Evolutionary conservation across 2,113 vertebrate species (phyloP), one percentile per base, ranked within the genome.

Genomic region (Strix aluco): DNA sequence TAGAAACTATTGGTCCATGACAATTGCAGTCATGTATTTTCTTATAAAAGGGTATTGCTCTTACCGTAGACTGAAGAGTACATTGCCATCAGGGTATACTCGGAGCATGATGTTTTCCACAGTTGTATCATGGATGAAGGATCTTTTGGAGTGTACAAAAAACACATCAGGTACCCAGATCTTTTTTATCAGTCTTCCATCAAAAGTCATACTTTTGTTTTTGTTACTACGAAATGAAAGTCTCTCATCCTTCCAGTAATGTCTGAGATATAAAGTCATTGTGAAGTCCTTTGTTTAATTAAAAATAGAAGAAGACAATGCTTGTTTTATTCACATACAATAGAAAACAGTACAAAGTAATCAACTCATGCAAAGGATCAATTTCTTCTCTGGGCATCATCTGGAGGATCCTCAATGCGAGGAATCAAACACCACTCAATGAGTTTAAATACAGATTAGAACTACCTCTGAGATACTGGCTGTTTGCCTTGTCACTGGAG

Each of bases 241-340:
- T 2, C 99, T 98, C 95, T 99, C 99, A 58, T 99, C 99, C 92
- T 99, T 99, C 99, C 99, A 99, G 97, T 99, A 99, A 97, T 99
- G 99, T 59, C 99, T 98, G 97, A 99, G 98, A 93, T 99, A 99
- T 22, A 99, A 98, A 84, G 99, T 99, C 99, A 99, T 99, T 49
- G 99, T 99, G 97, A 99, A 99, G 97, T 99, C 99, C 99, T 99
- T 94, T 34, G 74, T 81, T 66, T 55, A 78, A 92, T 82, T 36
- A 40, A 84, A 94, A 91, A 83, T 66, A 58, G 96, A 90, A 96
- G 51, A 93, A 70, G 81, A 79, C n/a, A 81, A 65, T 29, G 17
- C 25, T 74, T 73, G 55, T 19, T 80, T 86, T 70, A 91, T 72
- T 49, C 62, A 67, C 58, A 38, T 72, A 44, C 72, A 88, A 16